These are phyloP conservation scores for Amphilophus citrinellus DNA, from an alignment of 2,113 vertebrate species.

Conservation along the genomic window DNA sequence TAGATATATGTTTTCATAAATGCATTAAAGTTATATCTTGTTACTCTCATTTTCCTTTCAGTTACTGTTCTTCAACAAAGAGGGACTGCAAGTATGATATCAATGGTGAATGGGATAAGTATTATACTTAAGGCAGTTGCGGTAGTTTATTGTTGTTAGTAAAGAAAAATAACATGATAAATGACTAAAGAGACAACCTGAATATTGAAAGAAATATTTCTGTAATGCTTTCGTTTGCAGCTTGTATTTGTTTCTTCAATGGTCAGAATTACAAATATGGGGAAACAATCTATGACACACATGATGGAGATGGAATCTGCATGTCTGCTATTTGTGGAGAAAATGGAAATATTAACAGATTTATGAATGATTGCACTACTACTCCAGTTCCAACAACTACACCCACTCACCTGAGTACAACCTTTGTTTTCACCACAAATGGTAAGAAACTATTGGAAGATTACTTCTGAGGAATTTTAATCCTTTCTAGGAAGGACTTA, in stretches of 20 bases:
- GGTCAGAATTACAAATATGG: slow-evolving; percentile 69
- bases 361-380: slow-evolving; percentile 35
- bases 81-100: slow-evolving; percentile 27
- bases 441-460: neutral
- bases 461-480: rapidly evolving
- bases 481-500: rapidly evolving
- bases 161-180: neutral
- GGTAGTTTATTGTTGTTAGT: neutral
- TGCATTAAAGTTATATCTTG: neutral
- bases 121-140: neutral
- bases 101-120: slow-evolving; percentile 35
- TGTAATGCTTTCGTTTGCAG: slow-evolving; percentile 64
- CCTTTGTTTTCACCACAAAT: slow-evolving; percentile 47
- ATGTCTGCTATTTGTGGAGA: slow-evolving; percentile 76
- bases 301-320: slow-evolving; percentile 85
- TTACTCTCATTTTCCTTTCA: slow-evolving; percentile 31
- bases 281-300: slow-evolving; percentile 82
- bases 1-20: neutral
- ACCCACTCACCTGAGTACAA: neutral
- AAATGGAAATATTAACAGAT: neutral
- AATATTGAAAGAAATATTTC: neutral
- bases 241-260: slow-evolving; percentile 82
- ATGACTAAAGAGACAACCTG: neutral
- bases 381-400: neutral
- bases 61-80: slow-evolving; percentile 66